Evolutionary conservation across 1,140 invertebrate species (phyloP).

Genomic region (Heliothis subflexa): DNA sequence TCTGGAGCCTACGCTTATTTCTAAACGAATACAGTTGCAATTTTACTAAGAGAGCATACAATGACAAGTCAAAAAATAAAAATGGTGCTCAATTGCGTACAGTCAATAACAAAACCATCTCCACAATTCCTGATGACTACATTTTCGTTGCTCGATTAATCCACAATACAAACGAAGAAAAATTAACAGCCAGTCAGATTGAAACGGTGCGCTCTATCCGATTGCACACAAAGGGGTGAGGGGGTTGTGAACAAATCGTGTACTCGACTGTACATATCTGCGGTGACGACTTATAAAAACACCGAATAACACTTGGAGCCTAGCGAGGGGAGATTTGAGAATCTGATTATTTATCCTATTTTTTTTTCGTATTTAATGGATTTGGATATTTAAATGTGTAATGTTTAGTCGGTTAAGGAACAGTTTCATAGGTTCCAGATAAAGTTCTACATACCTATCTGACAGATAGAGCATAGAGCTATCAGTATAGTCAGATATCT

Average conservation of each 20-base stretch:
- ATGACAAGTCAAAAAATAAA: background rate
- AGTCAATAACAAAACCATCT: background rate
- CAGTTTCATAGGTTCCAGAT: too few species aligned
- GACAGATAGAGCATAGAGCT: too few species aligned
- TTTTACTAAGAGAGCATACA: too few species aligned
- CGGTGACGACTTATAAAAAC: conserved; percentile 62
- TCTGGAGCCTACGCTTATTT: too few species aligned
- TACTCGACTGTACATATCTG: conserved; percentile 73
- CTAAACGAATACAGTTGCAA: too few species aligned
- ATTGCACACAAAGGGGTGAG: conserved; percentile 71
- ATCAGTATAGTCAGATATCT: too few species aligned
- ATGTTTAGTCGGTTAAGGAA: too few species aligned
- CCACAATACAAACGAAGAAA: conserved; percentile 33
- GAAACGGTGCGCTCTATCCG: conserved; percentile 54
- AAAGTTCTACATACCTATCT: too few species aligned
- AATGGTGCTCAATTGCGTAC: background rate
- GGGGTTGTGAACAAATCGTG: conserved; percentile 64
- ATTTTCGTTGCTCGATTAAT: conserved; percentile 26
- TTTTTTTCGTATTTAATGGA: background rate
- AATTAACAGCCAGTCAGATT: conserved; percentile 43
- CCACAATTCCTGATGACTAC: background rate
- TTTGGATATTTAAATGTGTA: background rate
- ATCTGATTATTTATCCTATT: conserved; percentile 32
- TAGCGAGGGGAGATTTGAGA: conserved; percentile 53
- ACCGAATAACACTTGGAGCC: conserved; percentile 62